A percentile compares a stretch with the other conserved stretches of the same genome.
These are phyloP conservation scores for Cartodere bifasciata DNA, from an alignment of 2,888 invertebrate species.

Conservation along the genomic window DNA sequence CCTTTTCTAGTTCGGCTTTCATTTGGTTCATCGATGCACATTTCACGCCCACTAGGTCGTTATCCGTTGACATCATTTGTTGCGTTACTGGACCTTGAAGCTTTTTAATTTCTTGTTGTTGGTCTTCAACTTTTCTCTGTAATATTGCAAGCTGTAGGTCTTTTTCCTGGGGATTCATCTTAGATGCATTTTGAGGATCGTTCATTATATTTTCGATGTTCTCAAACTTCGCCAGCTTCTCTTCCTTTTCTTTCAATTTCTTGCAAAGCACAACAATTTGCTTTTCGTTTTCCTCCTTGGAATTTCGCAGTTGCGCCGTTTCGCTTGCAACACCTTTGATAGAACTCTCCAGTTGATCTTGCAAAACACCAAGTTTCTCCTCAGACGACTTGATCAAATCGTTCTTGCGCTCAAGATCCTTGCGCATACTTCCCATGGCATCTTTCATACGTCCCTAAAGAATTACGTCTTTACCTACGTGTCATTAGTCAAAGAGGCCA, in stretches of 20 bases:
- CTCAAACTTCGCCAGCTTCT: constrained; percentile 3
- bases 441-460: constrained; percentile 26
- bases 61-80: too few species aligned
- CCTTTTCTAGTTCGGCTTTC: constrained; percentile 17
- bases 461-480: too few species aligned
- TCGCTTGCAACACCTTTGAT: constrained; percentile 26
- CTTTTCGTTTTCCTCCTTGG: constrained; percentile 17
- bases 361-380: constrained; percentile 26
- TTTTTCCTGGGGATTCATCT: not conserved
- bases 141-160: too few species aligned
- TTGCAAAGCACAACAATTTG: constrained; percentile 3
- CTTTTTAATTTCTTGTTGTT: constrained; percentile 15
- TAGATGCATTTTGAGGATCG: constrained; percentile 2
- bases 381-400: constrained; percentile 25
- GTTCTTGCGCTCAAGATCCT: constrained; percentile 28
- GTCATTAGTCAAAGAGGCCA: too few species aligned
- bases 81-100: too few species aligned
- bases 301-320: constrained; percentile 21
- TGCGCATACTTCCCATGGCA: constrained; percentile 24
- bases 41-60: not conserved
- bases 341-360: constrained; percentile 25
- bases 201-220: not conserved
- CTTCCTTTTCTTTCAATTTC: constrained; percentile 13
- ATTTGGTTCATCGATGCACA: constrained; percentile 3
- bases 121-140: not conserved